A percentile compares a stretch with the other conserved stretches of the same genome.
These are phyloP conservation scores for Halocynthia roretzi DNA, from an alignment of 23 tunicate genomes.

Conservation along the genomic window DNA sequence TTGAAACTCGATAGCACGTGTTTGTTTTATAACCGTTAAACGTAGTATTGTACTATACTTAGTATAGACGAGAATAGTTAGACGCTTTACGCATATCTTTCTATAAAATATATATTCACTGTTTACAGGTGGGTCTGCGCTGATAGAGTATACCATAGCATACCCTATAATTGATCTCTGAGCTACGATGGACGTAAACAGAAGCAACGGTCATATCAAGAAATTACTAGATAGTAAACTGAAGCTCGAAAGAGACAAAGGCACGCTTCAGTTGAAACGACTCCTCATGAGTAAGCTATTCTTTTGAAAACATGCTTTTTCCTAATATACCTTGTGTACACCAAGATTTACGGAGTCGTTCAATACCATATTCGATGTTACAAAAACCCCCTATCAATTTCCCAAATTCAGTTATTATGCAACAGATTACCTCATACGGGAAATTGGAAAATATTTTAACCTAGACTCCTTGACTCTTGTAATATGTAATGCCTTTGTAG, in stretches of 20 bases:
- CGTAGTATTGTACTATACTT: too few relatives aligned
- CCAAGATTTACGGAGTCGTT: neutral
- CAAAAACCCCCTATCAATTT: neutral
- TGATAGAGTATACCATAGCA: too few relatives aligned
- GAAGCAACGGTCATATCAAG: constrained; percentile 6
- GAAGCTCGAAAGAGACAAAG: constrained; percentile 68
- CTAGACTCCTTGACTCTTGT: too few relatives aligned
- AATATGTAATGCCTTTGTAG: too few relatives aligned
- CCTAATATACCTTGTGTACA: neutral
- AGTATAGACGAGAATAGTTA: too few relatives aligned
- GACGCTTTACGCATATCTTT: too few relatives aligned
- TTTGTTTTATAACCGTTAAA: too few relatives aligned
- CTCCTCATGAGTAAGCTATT: neutral
- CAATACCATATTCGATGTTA: too few relatives aligned
- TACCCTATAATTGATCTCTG: too few relatives aligned
- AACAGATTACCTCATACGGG: neutral
- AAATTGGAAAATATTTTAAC: neutral
- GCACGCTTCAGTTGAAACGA: constrained; percentile 36
- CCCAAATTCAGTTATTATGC: neutral
- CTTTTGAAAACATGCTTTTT: neutral
- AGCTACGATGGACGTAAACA: neutral
- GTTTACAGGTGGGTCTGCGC: too few relatives aligned
- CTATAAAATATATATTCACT: too few relatives aligned
- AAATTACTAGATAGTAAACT: constrained; percentile 39
- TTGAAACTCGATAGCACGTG: too few relatives aligned